Conservation (phyloP, 2,888 invertebrate species). For the Cynaeus angustus region DNA sequence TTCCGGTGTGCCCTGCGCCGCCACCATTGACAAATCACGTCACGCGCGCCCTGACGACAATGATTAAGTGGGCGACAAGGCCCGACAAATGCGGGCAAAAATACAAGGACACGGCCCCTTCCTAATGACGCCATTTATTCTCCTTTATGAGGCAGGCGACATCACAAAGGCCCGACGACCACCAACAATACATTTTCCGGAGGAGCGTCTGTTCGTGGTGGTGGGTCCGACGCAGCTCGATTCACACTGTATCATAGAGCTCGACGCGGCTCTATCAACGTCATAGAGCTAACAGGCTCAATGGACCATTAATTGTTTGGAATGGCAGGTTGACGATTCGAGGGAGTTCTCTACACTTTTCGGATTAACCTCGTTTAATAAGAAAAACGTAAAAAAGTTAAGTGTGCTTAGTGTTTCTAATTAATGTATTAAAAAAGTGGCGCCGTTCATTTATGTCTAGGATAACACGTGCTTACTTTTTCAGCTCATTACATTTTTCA, state of each 20-base stretch:
- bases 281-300: slow-evolving; percentile 53
- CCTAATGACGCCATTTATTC: slow-evolving; percentile 72
- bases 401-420: slow-evolving; percentile 20
- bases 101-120: slow-evolving; percentile 70
- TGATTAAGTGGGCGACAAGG: slow-evolving; percentile 71
- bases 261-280: slow-evolving; percentile 58
- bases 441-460: no score
- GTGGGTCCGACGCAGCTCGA: slow-evolving; percentile 45
- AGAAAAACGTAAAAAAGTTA: no score
- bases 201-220: slow-evolving; percentile 63
- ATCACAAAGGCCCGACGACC: slow-evolving; percentile 69
- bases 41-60: slow-evolving; percentile 66
- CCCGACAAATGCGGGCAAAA: slow-evolving; percentile 71
- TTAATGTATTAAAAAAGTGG: slow-evolving; percentile 17
- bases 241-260: slow-evolving; percentile 53
- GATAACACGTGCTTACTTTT: no score
- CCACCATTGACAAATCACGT: slow-evolving; percentile 65
- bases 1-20: slow-evolving; percentile 46
- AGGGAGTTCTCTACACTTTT: slow-evolving; percentile 52
- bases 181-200: slow-evolving; percentile 66
- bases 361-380: slow-evolving; percentile 39
- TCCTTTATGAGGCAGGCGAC: slow-evolving; percentile 70
- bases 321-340: slow-evolving; percentile 58
- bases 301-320: slow-evolving; percentile 60
- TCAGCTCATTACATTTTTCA: no score